Evolutionary conservation across 1,140 invertebrate genomes (phyloP).

Genomic region (Zaprionus inermis): DNA sequence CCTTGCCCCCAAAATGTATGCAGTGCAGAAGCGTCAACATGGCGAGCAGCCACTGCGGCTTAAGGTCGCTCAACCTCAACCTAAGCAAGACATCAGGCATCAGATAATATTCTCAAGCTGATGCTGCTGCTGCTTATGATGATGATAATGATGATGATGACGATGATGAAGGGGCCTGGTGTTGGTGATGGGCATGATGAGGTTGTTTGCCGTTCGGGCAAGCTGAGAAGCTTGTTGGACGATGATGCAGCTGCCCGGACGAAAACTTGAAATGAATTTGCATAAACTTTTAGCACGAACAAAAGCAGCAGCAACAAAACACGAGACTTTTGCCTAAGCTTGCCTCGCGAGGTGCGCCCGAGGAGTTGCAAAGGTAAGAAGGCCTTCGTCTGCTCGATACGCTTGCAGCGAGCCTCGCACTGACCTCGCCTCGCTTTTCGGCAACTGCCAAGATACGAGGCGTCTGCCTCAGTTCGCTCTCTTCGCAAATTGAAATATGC

Average conservation of each 20-base stretch:
- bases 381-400: neutral
- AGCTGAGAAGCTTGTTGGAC: neutral
- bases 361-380: neutral
- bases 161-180: slow-evolving; percentile 7
- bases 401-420: slow-evolving; percentile 17
- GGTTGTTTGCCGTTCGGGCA: neutral
- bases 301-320: slow-evolving; percentile 24
- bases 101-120: slow-evolving; percentile 37
- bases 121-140: slow-evolving; percentile 48
- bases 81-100: slow-evolving; percentile 56
- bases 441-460: slow-evolving; percentile 29
- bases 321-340: slow-evolving; percentile 8
- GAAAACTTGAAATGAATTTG: slow-evolving; percentile 78
- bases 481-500: slow-evolving; percentile 50
- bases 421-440: slow-evolving; percentile 21
- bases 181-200: slow-evolving; percentile 43
- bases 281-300: slow-evolving; percentile 71
- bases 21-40: slow-evolving; percentile 32
- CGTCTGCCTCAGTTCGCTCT: neutral
- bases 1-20: slow-evolving; percentile 43
- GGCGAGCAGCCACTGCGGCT: slow-evolving; percentile 27
- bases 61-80: slow-evolving; percentile 41
- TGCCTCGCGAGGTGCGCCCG: slow-evolving; percentile 6
- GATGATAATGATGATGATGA: slow-evolving; percentile 36
- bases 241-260: slow-evolving; percentile 30